Base-by-base conservation (phyloP, 2,797 vertebrate species). In the Protosalanx chinensis region DNA sequence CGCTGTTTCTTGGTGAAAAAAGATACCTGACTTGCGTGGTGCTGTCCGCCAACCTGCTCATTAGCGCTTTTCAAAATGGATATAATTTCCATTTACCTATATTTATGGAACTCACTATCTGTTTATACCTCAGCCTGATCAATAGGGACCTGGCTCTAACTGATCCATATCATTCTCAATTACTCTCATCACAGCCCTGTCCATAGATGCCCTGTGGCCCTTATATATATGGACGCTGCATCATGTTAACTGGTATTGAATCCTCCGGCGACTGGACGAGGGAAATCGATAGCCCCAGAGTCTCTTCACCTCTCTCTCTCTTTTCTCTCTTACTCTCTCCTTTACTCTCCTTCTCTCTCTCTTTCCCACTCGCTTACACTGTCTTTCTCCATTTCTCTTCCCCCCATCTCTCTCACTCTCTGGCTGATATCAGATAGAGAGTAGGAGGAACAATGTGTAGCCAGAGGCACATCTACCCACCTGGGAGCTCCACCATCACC, bases 131-230 rank as follows among this genome's bases (percentile, higher is more conserved):
- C 78, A 41, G 49, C 74, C 84, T 72, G 84, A 90, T 91, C 89
- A 83, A 86, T 89, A 58, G 56, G 57, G 76, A 78, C 81, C 80
- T 74, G 84, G 56, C 79, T 77, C 78, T 68, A 84, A 85, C 86
- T 80, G 88, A 91, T 90, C 80, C 66, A 81, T 87, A 88, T 91
- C 86, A 81, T 84, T 89, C 82, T 82, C 87, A 85, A 84, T 91
- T 89, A 87, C 68, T 41, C 71, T 74, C 76, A 77, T 82, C 79
- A 60, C 64, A 71, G 72, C 74, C 63, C 5, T 51, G 65, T 32
- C 63, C 6, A 74, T 84, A 85, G 86, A 86, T 85, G 82, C 76
- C 74, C 72, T 70, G 68, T 70, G 64, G 81, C 78, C 71, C 79
- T 84, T 84, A 73, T 89, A 88, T 85, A 86, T 87, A 87, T 86